Conservation (phyloP, 2,797 vertebrate species). For the Hylomyscus alleni region DNA sequence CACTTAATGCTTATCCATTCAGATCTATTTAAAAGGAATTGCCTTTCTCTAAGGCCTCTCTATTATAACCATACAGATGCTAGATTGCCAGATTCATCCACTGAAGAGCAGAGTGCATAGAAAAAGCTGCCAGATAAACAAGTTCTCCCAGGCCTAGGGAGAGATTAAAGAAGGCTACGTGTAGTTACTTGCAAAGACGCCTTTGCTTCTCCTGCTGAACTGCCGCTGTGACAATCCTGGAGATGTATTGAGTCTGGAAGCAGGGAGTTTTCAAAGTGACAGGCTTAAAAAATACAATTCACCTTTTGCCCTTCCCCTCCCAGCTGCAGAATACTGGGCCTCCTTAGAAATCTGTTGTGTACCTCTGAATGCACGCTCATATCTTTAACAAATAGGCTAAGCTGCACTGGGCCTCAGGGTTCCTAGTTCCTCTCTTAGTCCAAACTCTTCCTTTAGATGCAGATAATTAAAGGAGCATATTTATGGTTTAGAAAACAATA, state of each 20-base stretch:
- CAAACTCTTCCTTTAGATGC: slow-evolving; percentile 68
- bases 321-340: slow-evolving; percentile 72
- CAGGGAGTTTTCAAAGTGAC: slow-evolving; percentile 81
- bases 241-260: slow-evolving; percentile 71
- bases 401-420: slow-evolving; percentile 63
- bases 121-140: slow-evolving; percentile 76
- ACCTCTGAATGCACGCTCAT: slow-evolving; percentile 61
- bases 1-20: slow-evolving; percentile 68
- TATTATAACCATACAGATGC: slow-evolving; percentile 70
- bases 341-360: slow-evolving; percentile 73
- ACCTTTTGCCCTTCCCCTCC: slow-evolving; percentile 81
- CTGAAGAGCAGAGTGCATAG: slow-evolving; percentile 25
- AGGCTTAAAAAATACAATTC: slow-evolving; percentile 84
- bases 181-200: slow-evolving; percentile 72
- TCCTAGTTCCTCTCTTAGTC: slow-evolving; percentile 68
- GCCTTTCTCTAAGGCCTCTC: slow-evolving; percentile 67
- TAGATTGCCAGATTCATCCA: slow-evolving; percentile 76
- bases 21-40: slow-evolving; percentile 72
- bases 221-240: slow-evolving; percentile 73
- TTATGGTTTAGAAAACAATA: slow-evolving; percentile 44
- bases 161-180: slow-evolving; percentile 72
- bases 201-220: slow-evolving; percentile 69
- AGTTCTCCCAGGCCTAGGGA: slow-evolving; percentile 78
- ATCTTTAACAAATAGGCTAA: slow-evolving; percentile 80
- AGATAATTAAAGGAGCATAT: slow-evolving; percentile 42